Conservation (phyloP, 2,888 invertebrate genomes). For the Nesidiocoris tenuis region DNA sequence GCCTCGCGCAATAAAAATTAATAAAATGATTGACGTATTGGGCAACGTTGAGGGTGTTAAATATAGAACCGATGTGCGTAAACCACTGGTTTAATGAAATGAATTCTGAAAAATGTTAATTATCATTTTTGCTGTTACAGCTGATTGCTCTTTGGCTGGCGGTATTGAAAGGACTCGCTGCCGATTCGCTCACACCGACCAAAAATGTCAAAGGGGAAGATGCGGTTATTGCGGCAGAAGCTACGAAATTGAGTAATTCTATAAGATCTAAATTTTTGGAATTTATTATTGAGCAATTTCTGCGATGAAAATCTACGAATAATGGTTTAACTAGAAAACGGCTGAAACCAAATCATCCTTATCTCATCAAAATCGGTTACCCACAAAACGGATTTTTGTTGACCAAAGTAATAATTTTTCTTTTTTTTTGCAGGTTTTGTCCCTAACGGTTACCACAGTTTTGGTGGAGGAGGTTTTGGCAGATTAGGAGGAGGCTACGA, state of each 20-base stretch:
- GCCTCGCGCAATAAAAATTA: too few relatives aligned
- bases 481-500: not conserved
- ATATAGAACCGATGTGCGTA: too few relatives aligned
- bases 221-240: not conserved
- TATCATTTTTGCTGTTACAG: not conserved
- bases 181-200: not conserved
- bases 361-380: too few relatives aligned
- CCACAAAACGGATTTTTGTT: too few relatives aligned
- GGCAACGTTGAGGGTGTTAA: too few relatives aligned
- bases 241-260: conserved; percentile 5
- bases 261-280: not conserved
- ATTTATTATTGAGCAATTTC: too few relatives aligned
- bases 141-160: conserved; percentile 7
- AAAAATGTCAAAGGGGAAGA: not conserved
- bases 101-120: not conserved
- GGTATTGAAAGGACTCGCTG: not conserved
- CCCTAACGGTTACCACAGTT: not conserved
- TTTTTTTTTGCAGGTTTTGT: not conserved
- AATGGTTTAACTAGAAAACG: too few relatives aligned
- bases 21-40: too few relatives aligned
- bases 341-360: too few relatives aligned
- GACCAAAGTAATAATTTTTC: too few relatives aligned
- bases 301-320: too few relatives aligned
- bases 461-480: conserved; percentile 11
- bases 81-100: too few relatives aligned